Conservation (phyloP, 2,113 vertebrate genomes). For the Aix galericulata region DNA sequence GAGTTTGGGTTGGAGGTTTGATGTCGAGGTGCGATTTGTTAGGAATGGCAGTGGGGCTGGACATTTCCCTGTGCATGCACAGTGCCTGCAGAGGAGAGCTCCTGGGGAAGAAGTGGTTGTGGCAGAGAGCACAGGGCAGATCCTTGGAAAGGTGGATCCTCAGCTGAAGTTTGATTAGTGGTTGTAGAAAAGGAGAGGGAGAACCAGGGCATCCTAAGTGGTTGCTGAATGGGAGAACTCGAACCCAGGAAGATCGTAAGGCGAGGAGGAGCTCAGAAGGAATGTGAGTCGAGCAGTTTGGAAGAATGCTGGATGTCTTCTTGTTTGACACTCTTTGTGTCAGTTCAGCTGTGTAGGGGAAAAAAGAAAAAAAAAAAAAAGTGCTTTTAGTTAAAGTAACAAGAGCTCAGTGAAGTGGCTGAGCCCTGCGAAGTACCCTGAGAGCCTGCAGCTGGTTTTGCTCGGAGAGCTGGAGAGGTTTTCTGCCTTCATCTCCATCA, state of each 20-base stretch:
- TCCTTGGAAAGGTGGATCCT: background rate
- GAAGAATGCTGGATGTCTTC: background rate
- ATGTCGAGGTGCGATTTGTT: background rate
- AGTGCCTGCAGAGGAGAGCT: background rate
- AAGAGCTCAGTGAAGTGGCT: conserved; percentile 13
- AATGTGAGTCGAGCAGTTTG: background rate
- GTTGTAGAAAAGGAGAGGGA: background rate
- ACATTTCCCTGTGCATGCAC: rapidly evolving
- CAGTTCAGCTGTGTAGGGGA: background rate
- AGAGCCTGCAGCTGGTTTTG: conserved; percentile 25
- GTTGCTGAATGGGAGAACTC: background rate
- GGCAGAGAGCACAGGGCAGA: background rate
- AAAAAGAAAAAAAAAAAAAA: background rate
- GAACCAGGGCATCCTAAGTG: background rate
- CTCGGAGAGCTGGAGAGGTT: background rate
- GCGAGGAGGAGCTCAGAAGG: background rate
- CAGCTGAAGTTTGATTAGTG: background rate
- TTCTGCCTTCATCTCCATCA: background rate
- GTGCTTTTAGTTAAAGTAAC: conserved; percentile 30
- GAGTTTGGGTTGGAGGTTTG: background rate
- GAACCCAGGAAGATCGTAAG: background rate
- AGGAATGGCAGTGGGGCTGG: background rate
- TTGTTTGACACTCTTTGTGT: background rate
- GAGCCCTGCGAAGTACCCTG: conserved; percentile 30
- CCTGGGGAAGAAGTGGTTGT: background rate